Evolutionary conservation across 2,888 invertebrate genomes (phyloP).

Genomic region (Herminia tarsipennalis): DNA sequence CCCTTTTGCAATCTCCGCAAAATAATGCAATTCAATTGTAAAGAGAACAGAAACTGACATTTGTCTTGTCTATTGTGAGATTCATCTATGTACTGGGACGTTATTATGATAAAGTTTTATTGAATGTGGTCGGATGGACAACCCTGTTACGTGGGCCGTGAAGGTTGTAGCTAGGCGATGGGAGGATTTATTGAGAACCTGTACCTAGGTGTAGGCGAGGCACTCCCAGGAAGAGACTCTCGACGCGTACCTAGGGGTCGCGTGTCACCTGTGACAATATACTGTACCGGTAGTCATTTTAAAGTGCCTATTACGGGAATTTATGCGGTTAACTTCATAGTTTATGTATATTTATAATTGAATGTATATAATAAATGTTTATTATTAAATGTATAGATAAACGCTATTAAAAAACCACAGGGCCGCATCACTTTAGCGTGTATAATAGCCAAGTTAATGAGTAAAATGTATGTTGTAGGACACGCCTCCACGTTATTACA

Average conservation of each 20-base stretch:
- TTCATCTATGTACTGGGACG: constrained; percentile 45
- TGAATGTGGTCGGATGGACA: constrained; percentile 26
- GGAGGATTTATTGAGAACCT: constrained; percentile 44
- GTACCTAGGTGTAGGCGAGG: constrained; percentile 29
- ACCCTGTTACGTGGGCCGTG: constrained; percentile 31
- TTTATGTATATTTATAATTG: too few relatives aligned
- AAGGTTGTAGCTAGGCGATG: constrained; percentile 36
- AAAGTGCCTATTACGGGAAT: too few relatives aligned
- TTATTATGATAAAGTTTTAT: constrained; percentile 38
- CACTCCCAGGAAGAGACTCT: constrained; percentile 18
- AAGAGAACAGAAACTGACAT: constrained; percentile 68
- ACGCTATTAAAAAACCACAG: too few relatives aligned
- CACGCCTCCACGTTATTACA: constrained; percentile 14
- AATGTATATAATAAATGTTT: too few relatives aligned
- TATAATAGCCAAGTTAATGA: neutral
- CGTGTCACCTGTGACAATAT: neutral
- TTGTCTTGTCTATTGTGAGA: constrained; percentile 68
- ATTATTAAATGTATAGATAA: too few relatives aligned
- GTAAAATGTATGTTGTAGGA: constrained; percentile 2
- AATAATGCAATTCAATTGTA: constrained; percentile 78
- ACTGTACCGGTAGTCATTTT: too few relatives aligned
- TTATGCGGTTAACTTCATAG: too few relatives aligned
- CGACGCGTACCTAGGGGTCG: neutral
- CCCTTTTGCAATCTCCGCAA: constrained; percentile 76
- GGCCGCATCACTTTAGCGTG: too few relatives aligned